Conservation (phyloP, 2,797 vertebrate genomes). For the Argentina silus region DNA sequence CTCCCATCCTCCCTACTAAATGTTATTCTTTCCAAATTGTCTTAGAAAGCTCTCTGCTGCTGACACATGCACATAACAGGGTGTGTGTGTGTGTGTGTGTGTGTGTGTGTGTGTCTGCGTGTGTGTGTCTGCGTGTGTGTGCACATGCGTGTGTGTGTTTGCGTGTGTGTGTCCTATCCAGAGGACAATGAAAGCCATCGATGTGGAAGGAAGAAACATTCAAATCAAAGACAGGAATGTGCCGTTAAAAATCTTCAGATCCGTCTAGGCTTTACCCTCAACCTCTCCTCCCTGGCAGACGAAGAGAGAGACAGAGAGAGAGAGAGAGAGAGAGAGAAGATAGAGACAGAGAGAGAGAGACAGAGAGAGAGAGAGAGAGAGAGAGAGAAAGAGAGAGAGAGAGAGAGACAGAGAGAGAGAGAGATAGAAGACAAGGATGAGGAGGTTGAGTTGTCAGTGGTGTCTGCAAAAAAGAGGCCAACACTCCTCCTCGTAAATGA, state of each 20-base stretch:
- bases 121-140: too few species aligned
- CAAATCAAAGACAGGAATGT: conserved; percentile 55
- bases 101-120: background rate
- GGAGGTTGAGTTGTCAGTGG: conserved; percentile 46
- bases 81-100: background rate
- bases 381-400: background rate
- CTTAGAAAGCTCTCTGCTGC: background rate
- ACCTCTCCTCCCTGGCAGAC: conserved; percentile 36
- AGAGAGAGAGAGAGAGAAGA: background rate
- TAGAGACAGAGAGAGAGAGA: background rate
- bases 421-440: background rate
- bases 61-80: background rate
- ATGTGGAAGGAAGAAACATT: conserved; percentile 32
- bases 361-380: background rate
- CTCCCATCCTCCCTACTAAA: background rate
- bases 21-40: background rate
- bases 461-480: conserved; percentile 39
- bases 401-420: background rate
- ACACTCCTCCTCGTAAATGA: conserved; percentile 42
- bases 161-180: background rate
- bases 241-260: conserved; percentile 48
- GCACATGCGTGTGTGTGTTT: too few species aligned
- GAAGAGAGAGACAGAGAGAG: background rate
- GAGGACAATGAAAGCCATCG: conserved; percentile 1
- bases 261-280: conserved; percentile 43